Conservation (phyloP, 2,113 vertebrate species). For the Colaptes auratus region DNA sequence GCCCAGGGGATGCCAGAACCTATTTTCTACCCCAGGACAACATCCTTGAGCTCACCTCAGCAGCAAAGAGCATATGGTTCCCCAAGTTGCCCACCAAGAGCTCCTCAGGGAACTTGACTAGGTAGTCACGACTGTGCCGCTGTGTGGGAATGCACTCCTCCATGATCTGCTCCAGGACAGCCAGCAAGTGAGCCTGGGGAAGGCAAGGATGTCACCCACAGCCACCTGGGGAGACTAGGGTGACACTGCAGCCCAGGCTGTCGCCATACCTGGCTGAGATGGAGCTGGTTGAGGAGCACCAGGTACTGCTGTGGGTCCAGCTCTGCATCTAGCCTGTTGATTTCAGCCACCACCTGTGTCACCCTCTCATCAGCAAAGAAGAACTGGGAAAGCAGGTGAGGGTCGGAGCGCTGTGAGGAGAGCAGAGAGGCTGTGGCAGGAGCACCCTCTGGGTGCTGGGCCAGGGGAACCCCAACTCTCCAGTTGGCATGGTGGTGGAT, state of each 20-base stretch:
- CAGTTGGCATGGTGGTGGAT: fast-evolving
- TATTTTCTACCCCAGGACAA: fast-evolving
- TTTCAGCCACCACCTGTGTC: conserved; percentile 66
- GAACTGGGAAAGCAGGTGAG: conserved; percentile 76
- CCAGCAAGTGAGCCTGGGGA: conserved; percentile 73
- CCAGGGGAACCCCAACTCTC: not conserved
- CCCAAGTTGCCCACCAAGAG: conserved; percentile 71
- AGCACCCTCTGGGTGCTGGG: not conserved
- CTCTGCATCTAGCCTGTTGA: conserved; percentile 70
- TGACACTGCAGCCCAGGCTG: fast-evolving
- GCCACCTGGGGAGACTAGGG: fast-evolving
- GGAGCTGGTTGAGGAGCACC: conserved; percentile 76
- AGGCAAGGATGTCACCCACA: not conserved
- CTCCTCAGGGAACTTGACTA: conserved; percentile 79
- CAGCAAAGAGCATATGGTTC: conserved; percentile 78
- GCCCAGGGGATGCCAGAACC: fast-evolving
- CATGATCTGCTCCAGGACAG: conserved; percentile 75
- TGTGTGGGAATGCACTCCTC: conserved; percentile 73
- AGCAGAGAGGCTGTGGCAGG: fast-evolving
- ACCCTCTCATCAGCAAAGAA: conserved; percentile 76
- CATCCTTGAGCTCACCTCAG: conserved; percentile 58
- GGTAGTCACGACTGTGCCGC: conserved; percentile 74
- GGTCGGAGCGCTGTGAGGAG: conserved; percentile 71
- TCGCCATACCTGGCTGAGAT: conserved; percentile 72
- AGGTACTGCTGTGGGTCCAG: conserved; percentile 77